These are phyloP conservation scores for Antheraea assamensis DNA, from an alignment of 2,888 invertebrate genomes.

Conservation along the genomic window DNA sequence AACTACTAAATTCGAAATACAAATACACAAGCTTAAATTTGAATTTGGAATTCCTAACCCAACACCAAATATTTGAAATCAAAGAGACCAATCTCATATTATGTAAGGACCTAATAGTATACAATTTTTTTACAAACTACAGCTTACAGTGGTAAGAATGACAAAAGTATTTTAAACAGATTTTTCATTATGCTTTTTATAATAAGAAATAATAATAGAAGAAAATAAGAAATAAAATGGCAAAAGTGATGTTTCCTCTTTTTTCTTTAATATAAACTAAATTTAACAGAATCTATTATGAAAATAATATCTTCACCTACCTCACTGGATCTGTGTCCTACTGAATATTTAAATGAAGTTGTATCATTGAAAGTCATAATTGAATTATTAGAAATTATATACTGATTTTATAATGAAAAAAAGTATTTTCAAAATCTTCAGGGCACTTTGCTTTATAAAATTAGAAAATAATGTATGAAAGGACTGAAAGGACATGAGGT, in stretches of 20 bases:
- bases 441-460: too few relatives aligned
- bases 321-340: neutral
- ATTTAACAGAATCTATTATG: neutral
- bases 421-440: too few relatives aligned
- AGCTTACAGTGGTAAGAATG: too few relatives aligned
- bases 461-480: neutral
- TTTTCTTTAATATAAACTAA: neutral
- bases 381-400: neutral
- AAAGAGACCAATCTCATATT: too few relatives aligned
- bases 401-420: neutral
- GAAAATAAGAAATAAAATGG: neutral
- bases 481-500: too few relatives aligned
- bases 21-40: too few relatives aligned
- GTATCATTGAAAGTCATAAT: neutral
- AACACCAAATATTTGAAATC: too few relatives aligned
- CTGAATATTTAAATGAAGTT: neutral
- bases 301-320: neutral
- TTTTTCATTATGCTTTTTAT: neutral
- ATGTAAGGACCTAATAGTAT: too few relatives aligned
- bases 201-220: neutral
- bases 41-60: too few relatives aligned
- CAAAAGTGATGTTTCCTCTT: neutral
- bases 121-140: neutral
- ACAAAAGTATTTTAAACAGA: too few relatives aligned
- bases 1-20: too few relatives aligned